Conservation (phyloP, 2,113 vertebrate genomes). For the Osmerus eperlanus region DNA sequence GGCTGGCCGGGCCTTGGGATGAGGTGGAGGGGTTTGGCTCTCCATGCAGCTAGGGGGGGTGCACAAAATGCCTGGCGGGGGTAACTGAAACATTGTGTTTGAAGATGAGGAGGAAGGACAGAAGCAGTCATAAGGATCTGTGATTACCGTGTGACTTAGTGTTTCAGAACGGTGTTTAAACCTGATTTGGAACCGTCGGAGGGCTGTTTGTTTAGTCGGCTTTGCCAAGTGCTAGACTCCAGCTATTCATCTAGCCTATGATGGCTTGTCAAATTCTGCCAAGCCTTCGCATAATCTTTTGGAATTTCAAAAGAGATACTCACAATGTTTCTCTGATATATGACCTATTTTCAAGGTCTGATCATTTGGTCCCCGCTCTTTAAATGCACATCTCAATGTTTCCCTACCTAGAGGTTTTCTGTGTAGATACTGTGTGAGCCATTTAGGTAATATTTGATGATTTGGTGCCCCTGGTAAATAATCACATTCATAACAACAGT, state of each 20-base stretch:
- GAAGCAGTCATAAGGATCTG: no score
- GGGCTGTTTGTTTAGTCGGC: slow-evolving; percentile 16
- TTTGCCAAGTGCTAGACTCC: slow-evolving; percentile 11
- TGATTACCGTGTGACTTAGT: no score
- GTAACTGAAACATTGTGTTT: background rate
- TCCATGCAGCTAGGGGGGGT: slow-evolving; percentile 5
- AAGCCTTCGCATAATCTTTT: background rate
- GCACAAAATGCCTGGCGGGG: background rate
- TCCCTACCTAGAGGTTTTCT: slow-evolving; percentile 34
- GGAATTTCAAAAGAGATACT: background rate
- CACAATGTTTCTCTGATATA: background rate
- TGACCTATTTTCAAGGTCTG: background rate
- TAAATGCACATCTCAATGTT: background rate
- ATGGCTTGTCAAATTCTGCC: slow-evolving; percentile 8
- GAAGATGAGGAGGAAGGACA: background rate
- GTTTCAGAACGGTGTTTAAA: background rate
- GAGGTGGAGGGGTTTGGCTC: slow-evolving; percentile 23
- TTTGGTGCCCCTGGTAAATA: slow-evolving; percentile 48
- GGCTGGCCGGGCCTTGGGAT: background rate
- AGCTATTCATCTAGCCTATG: slow-evolving; percentile 15
- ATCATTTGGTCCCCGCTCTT: slow-evolving; percentile 20
- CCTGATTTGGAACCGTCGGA: background rate
- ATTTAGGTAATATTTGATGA: slow-evolving; percentile 38
- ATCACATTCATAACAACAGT: slow-evolving; percentile 55
- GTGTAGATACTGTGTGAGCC: slow-evolving; percentile 17